These are phyloP conservation scores for Chroicocephalus ridibundus DNA, from an alignment of 2,113 vertebrate genomes.

Conservation along the genomic window DNA sequence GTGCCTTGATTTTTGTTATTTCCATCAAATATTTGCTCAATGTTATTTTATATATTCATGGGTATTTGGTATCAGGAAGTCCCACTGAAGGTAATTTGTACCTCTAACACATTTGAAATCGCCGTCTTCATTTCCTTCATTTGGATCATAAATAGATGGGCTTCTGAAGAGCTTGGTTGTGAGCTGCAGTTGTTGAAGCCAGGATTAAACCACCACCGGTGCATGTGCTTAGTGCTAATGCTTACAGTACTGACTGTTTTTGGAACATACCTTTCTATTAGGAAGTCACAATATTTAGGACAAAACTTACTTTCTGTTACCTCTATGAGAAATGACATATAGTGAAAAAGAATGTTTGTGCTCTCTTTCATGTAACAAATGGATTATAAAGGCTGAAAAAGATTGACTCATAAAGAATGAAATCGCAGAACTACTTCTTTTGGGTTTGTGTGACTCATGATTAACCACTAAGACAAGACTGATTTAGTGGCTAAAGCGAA, in stretches of 20 bases:
- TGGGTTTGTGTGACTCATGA: not conserved
- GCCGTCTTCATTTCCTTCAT: not conserved
- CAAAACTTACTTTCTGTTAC: not conserved
- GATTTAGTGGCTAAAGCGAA: not conserved
- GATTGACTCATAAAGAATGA: not conserved
- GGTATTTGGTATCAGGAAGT: not conserved
- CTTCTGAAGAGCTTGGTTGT: not conserved
- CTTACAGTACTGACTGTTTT: constrained; percentile 5
- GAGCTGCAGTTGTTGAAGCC: not conserved
- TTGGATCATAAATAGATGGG: not conserved
- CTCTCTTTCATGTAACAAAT: not conserved
- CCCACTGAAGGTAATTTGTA: not conserved
- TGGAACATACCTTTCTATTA: not conserved
- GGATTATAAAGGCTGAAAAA: constrained; percentile 12
- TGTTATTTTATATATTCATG: not conserved
- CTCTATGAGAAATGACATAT: not conserved
- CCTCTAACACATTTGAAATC: not conserved
- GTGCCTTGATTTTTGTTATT: not conserved
- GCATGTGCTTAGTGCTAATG: not conserved
- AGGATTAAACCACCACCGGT: not conserved
- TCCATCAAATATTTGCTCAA: not conserved
- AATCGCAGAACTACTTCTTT: not conserved
- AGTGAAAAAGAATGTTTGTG: not conserved
- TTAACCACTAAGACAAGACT: not conserved
- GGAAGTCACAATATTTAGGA: not conserved